These are phyloP conservation scores for Spea bombifrons DNA, from an alignment of 2,113 vertebrate species.

Conservation along the genomic window DNA sequence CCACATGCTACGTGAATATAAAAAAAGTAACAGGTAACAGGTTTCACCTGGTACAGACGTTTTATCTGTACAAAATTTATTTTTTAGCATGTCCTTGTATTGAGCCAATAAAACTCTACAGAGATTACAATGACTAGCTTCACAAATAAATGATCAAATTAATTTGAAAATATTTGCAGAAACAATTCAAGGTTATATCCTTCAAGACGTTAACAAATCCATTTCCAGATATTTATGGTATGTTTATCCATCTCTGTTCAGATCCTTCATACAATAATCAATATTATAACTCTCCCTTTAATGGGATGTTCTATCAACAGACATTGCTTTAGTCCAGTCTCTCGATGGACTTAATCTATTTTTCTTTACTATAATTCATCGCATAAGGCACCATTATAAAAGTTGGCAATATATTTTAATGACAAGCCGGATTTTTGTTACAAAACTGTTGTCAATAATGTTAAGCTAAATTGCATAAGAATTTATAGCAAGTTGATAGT, in stretches of 20 bases:
- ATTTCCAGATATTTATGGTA: not conserved
- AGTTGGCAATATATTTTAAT: slow-evolving; percentile 2
- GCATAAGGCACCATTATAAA: not conserved
- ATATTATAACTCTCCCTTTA: not conserved
- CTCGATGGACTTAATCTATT: not conserved
- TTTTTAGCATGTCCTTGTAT: too few relatives aligned
- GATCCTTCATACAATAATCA: slow-evolving; percentile 2
- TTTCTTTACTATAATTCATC: not conserved
- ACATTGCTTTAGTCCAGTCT: not conserved
- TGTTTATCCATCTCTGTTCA: not conserved
- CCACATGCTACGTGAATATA: too few relatives aligned
- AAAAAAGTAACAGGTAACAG: too few relatives aligned
- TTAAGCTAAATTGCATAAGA: not conserved
- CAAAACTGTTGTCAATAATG: not conserved
- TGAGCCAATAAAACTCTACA: too few relatives aligned
- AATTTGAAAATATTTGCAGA: not conserved
- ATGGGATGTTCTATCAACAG: not conserved
- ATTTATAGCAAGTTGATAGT: not conserved
- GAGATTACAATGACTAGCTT: not conserved
- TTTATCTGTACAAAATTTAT: too few relatives aligned
- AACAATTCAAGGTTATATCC: not conserved
- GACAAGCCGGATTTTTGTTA: not conserved
- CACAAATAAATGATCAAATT: not conserved
- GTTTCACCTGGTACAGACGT: too few relatives aligned
- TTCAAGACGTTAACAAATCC: not conserved